Conservation (phyloP, 2,797 vertebrate species). For the Pyrocephalus nanus region DNA sequence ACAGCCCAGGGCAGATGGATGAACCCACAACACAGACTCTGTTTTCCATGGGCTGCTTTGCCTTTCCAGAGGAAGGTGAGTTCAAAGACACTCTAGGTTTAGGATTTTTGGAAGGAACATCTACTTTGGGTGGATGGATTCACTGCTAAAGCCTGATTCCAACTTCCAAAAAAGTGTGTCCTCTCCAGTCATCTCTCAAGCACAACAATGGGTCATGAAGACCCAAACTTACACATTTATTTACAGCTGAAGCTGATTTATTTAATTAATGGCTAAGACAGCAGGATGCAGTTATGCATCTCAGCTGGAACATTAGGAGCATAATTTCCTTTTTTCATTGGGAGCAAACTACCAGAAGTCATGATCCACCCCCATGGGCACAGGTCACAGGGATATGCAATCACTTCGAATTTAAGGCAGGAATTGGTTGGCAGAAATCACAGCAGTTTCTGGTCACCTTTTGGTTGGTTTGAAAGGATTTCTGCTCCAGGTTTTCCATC, state of each 20-base stretch:
- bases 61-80: not conserved
- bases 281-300: not conserved
- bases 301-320: slow-evolving; percentile 13
- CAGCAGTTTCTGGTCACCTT: not conserved
- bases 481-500: not conserved
- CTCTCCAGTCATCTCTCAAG: not conserved
- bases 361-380: not conserved
- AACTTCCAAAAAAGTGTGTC: not conserved
- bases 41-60: not conserved
- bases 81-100: not conserved
- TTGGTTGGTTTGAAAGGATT: fast-evolving
- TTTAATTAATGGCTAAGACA: slow-evolving; percentile 11
- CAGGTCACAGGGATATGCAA: fast-evolving
- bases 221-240: not conserved
- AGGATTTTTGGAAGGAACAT: not conserved
- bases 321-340: too few species aligned
- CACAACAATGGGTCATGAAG: not conserved
- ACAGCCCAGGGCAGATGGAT: not conserved
- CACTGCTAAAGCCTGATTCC: not conserved
- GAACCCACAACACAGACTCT: not conserved
- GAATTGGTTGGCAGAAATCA: not conserved
- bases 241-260: slow-evolving; percentile 10
- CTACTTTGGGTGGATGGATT: not conserved
- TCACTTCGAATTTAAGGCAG: not conserved
- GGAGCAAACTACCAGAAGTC: not conserved